Conservation (phyloP, 2,888 invertebrate genomes). For the Pelosia muscerda region DNA sequence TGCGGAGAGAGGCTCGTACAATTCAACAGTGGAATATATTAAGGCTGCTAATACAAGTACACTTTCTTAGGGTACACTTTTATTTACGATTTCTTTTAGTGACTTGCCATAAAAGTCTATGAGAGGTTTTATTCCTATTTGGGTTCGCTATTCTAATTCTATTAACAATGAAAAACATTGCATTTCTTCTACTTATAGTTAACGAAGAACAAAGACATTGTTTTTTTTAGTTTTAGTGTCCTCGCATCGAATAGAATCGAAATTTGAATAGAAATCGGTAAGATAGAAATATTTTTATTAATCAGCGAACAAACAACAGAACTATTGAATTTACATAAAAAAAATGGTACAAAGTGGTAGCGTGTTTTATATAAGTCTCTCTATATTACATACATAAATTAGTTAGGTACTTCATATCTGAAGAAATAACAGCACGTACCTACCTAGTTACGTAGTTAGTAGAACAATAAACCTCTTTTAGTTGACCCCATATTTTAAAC, state of each 20-base stretch:
- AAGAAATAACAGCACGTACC: too few relatives aligned
- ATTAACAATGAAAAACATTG: background rate
- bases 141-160: background rate
- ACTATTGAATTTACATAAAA: too few relatives aligned
- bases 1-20: background rate
- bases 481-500: background rate
- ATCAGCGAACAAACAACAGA: too few relatives aligned
- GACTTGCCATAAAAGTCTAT: background rate
- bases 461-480: background rate
- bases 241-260: background rate
- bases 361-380: too few relatives aligned
- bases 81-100: background rate
- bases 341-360: too few relatives aligned
- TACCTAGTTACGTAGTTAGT: background rate
- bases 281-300: too few relatives aligned
- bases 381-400: too few relatives aligned
- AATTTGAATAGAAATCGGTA: background rate
- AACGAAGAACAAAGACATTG: background rate
- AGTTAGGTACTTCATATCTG: too few relatives aligned
- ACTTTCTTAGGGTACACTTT: background rate
- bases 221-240: background rate
- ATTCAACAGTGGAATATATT: background rate
- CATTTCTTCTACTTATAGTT: background rate
- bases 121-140: background rate
- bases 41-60: background rate